These are phyloP conservation scores for Hyles euphorbiae DNA, from an alignment of 1,140 invertebrate species.

Conservation along the genomic window DNA sequence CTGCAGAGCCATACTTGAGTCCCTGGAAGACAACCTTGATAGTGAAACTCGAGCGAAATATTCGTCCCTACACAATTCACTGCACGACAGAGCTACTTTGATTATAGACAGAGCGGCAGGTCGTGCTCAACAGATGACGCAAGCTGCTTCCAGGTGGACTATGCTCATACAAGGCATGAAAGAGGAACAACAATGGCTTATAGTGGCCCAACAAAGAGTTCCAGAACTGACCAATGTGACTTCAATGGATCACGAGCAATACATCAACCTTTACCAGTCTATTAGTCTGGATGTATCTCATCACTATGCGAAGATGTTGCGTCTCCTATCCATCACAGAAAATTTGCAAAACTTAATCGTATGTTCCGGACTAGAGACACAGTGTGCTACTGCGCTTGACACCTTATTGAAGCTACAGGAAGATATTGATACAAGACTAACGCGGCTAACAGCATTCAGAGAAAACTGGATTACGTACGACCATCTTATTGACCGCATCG, in stretches of 20 bases:
- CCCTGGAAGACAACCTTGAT: slow-evolving; percentile 88
- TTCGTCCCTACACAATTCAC: slow-evolving; percentile 83
- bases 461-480: slow-evolving; percentile 87
- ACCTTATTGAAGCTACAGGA: slow-evolving; percentile 83
- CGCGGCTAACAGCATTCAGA: slow-evolving; percentile 82
- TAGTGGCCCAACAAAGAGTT: slow-evolving; percentile 86
- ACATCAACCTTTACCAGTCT: slow-evolving; percentile 88
- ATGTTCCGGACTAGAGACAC: slow-evolving; percentile 82
- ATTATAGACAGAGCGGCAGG: slow-evolving; percentile 87
- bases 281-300: slow-evolving; percentile 85
- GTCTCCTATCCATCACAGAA: slow-evolving; percentile 83
- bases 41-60: slow-evolving; percentile 84
- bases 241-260: slow-evolving; percentile 88
- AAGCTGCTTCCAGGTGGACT: slow-evolving; percentile 89
- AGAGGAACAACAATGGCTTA: slow-evolving; percentile 88
- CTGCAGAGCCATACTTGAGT: slow-evolving; percentile 88
- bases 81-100: slow-evolving; percentile 83
- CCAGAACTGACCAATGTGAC: slow-evolving; percentile 86
- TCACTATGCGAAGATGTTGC: slow-evolving; percentile 84
- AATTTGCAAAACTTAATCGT: slow-evolving; percentile 84
- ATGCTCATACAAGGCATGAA: slow-evolving; percentile 86
- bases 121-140: slow-evolving; percentile 86
- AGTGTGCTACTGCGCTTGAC: slow-evolving; percentile 81
- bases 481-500: slow-evolving; percentile 81
- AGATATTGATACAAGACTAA: slow-evolving; percentile 82